Conservation (phyloP, 2,113 vertebrate genomes). For the Oreochromis spilurus region DNA sequence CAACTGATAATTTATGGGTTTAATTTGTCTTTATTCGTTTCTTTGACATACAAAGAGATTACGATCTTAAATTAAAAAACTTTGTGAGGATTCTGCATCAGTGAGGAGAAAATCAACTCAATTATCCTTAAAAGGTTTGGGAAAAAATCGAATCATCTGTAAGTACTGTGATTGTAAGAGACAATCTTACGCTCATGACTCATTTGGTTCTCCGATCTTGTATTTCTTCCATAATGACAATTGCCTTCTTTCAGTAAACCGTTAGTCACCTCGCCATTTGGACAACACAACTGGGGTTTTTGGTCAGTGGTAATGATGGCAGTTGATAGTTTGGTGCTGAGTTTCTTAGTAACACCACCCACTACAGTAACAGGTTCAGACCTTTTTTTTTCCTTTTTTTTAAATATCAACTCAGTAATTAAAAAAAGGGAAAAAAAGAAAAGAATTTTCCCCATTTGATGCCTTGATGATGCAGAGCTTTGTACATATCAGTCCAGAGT, state of each 20-base stretch:
- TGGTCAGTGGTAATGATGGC: background rate
- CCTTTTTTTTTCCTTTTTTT: background rate
- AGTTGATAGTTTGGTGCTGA: background rate
- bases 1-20: background rate
- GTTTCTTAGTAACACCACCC: background rate
- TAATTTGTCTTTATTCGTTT: background rate
- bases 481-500: background rate
- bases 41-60: background rate
- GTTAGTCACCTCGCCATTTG: background rate
- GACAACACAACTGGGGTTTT: background rate
- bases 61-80: background rate
- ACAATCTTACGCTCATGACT: background rate
- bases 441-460: background rate
- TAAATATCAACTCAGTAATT: background rate
- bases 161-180: background rate
- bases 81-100: background rate
- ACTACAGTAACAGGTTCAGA: background rate
- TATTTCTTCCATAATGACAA: background rate
- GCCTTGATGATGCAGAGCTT: background rate
- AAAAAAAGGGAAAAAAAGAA: background rate
- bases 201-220: background rate
- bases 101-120: slow-evolving; percentile 23
- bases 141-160: slow-evolving; percentile 14
- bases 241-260: background rate
- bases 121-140: slow-evolving; percentile 36